Percentiles rank a stretch among this genome's conserved stretches.
Evolutionary conservation across 2,797 vertebrate genomes (phyloP).

Genomic region (Gambusia yucatana): DNA sequence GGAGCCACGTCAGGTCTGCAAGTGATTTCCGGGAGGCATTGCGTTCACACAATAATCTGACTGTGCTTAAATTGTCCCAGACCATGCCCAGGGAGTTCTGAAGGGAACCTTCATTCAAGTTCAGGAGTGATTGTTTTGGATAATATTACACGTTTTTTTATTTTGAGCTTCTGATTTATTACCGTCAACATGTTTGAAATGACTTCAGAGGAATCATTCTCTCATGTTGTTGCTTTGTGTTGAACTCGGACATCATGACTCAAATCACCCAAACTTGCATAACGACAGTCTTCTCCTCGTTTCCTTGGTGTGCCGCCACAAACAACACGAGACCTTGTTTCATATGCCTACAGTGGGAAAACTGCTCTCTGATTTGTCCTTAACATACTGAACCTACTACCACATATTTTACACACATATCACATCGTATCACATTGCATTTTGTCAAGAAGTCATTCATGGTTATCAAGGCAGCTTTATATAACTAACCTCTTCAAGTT

Average conservation of each 20-base stretch:
- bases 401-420: slow-evolving; percentile 48
- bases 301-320: slow-evolving; percentile 28
- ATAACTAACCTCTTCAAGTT: slow-evolving; percentile 54
- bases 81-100: not conserved
- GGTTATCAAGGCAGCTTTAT: slow-evolving; percentile 59
- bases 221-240: slow-evolving; percentile 42
- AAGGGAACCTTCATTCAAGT: not conserved
- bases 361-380: not conserved
- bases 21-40: not conserved
- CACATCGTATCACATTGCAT: slow-evolving; percentile 73
- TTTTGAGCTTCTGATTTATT: slow-evolving; percentile 20
- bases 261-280: slow-evolving; percentile 60
- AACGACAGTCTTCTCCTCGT: slow-evolving; percentile 54
- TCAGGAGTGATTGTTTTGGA: not conserved
- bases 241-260: slow-evolving; percentile 58
- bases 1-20: not conserved
- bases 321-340: not conserved
- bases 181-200: slow-evolving; percentile 36
- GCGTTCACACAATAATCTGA: not conserved
- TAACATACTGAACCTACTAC: not conserved
- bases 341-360: not conserved
- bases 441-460: slow-evolving; percentile 66
- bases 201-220: slow-evolving; percentile 40
- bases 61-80: not conserved
- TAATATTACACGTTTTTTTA: not conserved